phyloP scores from a whole-genome alignment of 2,888 invertebrate species.

The Apodemia mormo region DNA sequence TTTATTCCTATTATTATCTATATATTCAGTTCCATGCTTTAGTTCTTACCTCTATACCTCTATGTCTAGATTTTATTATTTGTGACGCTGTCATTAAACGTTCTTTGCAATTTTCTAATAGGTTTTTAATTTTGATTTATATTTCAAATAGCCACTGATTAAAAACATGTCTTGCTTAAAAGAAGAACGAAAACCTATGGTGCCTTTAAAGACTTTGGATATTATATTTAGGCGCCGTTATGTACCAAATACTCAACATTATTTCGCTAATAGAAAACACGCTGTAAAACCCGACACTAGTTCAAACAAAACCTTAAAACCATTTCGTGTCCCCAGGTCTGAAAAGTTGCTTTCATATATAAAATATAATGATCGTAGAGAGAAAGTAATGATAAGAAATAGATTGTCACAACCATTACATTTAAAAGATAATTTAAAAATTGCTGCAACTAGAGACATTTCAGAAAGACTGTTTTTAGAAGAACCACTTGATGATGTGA shows the following conservation, averaged over 20 bases:
- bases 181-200: conserved; percentile 65
- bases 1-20: too few species aligned
- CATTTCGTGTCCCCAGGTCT: conserved; percentile 65
- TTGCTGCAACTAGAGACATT: conserved; percentile 75
- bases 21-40: too few species aligned
- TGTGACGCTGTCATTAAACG: neutral
- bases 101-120: neutral
- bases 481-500: conserved; percentile 77
- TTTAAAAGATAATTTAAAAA: conserved; percentile 65
- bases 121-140: neutral
- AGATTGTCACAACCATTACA: conserved; percentile 59
- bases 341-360: conserved; percentile 72
- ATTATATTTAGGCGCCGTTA: conserved; percentile 72
- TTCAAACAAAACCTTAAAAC: conserved; percentile 48
- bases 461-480: conserved; percentile 81
- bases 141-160: conserved; percentile 14
- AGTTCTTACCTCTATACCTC: neutral
- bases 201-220: conserved; percentile 70
- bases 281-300: conserved; percentile 44
- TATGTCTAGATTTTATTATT: neutral
- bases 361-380: conserved; percentile 69
- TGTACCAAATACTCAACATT: conserved; percentile 71
- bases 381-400: conserved; percentile 53
- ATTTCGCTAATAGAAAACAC: conserved; percentile 69
- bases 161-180: conserved; percentile 55